A percentile compares a stretch with the other conserved stretches of the same genome.
Conservation (phyloP, 1,140 invertebrate genomes). For the Drosophila setifemur region DNA sequence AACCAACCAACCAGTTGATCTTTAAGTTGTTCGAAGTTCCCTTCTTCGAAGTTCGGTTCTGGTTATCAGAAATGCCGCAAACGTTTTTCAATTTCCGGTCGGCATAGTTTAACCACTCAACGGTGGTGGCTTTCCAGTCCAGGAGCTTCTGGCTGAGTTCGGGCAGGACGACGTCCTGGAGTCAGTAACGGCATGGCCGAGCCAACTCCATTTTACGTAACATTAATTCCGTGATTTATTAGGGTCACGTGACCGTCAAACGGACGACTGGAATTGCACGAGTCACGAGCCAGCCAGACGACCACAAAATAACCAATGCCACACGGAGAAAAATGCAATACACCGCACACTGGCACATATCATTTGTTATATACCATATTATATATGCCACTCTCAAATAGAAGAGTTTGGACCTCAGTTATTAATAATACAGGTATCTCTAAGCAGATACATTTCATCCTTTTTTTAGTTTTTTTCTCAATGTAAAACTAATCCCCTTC, state of each 20-base stretch:
- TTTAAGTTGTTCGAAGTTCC: conserved; percentile 33
- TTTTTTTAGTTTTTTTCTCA: not conserved
- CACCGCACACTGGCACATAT: too few species aligned
- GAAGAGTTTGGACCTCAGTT: too few species aligned
- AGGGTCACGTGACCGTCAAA: conserved; percentile 82
- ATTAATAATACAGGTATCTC: not conserved
- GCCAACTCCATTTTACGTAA: conserved; percentile 82
- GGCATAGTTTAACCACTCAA: conserved; percentile 65
- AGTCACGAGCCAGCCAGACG: conserved; percentile 69
- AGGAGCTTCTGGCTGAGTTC: conserved; percentile 13
- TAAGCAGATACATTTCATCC: too few species aligned
- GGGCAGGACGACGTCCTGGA: not conserved
- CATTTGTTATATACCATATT: too few species aligned
- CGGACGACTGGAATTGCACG: conserved; percentile 66
- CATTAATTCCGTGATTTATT: conserved; percentile 83
- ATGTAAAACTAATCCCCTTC: not conserved
- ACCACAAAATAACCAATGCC: conserved; percentile 49
- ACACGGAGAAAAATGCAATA: conserved; percentile 28
- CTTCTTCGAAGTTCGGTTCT: too few species aligned
- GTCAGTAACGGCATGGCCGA: conserved; percentile 1
- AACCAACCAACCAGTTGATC: conserved; percentile 27
- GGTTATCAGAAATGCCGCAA: conserved; percentile 76
- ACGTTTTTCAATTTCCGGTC: conserved; percentile 78
- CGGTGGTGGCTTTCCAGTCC: conserved; percentile 12
- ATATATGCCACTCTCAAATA: too few species aligned